Conservation (phyloP, 2,888 invertebrate genomes). For the Laothoe populi region DNA sequence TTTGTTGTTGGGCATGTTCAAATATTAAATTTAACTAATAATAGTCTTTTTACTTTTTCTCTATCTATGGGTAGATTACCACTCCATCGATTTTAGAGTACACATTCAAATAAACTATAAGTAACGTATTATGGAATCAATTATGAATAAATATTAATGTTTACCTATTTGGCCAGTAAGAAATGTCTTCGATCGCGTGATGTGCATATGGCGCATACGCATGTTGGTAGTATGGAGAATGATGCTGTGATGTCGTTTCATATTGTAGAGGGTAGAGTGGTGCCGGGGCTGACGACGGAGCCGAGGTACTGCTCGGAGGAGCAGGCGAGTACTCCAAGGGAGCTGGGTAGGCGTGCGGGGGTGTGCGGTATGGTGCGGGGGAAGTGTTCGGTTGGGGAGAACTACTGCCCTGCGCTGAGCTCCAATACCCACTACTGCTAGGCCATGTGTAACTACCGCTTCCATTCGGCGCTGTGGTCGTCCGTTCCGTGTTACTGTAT, state of each 20-base stretch:
- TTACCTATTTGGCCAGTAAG: constrained; percentile 81
- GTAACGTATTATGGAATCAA: background rate
- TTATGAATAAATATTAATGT: background rate
- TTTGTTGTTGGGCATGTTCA: no score
- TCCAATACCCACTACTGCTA: constrained; percentile 74
- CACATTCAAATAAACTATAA: background rate
- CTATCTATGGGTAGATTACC: no score
- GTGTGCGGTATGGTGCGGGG: constrained; percentile 75
- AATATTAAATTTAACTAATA: no score
- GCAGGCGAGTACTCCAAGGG: constrained; percentile 72
- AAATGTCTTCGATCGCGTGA: constrained; percentile 79
- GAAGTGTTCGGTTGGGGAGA: constrained; percentile 74
- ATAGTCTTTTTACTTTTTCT: no score
- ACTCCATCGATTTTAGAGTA: no score
- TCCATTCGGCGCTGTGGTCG: constrained; percentile 64
- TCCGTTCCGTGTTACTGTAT: constrained; percentile 70
- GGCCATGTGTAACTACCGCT: constrained; percentile 75
- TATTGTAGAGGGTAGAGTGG: constrained; percentile 77
- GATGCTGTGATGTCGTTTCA: constrained; percentile 71
- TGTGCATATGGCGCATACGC: constrained; percentile 79
- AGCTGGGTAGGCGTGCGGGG: constrained; percentile 76
- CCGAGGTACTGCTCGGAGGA: constrained; percentile 60
- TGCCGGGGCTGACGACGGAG: constrained; percentile 65
- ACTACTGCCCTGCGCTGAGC: constrained; percentile 66
- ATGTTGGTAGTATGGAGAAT: constrained; percentile 78